phyloP scores from a whole-genome alignment of 35 echinoderm and acorn worm species.

The Ptychodera flava region DNA sequence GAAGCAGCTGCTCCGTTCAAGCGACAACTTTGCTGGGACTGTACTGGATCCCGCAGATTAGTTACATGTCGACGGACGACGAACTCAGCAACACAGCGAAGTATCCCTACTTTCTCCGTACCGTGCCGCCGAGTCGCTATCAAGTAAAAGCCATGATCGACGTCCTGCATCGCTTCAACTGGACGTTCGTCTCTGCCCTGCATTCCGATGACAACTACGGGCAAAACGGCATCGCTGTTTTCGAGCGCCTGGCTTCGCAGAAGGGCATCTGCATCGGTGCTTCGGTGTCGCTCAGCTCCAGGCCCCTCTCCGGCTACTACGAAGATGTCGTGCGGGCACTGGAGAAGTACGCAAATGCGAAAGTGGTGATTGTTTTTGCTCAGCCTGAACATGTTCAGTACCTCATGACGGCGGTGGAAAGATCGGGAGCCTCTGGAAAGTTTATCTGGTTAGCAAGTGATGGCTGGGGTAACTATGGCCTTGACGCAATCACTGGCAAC shows the following conservation, averaged over 20 bases:
- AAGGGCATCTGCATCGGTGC: conserved; percentile 63
- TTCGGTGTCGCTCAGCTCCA: not conserved
- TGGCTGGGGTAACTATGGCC: conserved; percentile 81
- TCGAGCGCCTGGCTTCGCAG: conserved; percentile 14
- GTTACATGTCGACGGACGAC: conserved; percentile 88
- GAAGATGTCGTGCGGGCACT: conserved; percentile 7
- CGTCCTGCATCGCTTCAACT: conserved; percentile 54
- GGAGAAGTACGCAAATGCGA: not conserved
- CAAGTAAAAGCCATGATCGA: conserved; percentile 83
- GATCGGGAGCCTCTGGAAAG: conserved; percentile 10
- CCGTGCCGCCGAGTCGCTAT: conserved; percentile 70
- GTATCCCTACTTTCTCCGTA: conserved; percentile 82
- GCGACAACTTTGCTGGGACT: conserved; percentile 78
- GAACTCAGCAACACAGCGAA: conserved; percentile 76
- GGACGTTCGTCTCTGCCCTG: conserved; percentile 82
- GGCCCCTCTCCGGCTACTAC: not conserved
- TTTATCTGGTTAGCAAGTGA: conserved; percentile 97
- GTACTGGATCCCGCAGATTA: conserved; percentile 76
- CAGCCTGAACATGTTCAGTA: conserved; percentile 51
- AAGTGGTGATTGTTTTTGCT: conserved; percentile 66
- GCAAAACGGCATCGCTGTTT: conserved; percentile 59
- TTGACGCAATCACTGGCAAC: conserved; percentile 32
- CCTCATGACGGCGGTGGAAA: conserved; percentile 37
- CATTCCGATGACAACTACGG: conserved; percentile 88
- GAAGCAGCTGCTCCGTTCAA: conserved; percentile 75